Conservation (phyloP, 2,113 vertebrate genomes). For the Cinclus mexicanus region DNA sequence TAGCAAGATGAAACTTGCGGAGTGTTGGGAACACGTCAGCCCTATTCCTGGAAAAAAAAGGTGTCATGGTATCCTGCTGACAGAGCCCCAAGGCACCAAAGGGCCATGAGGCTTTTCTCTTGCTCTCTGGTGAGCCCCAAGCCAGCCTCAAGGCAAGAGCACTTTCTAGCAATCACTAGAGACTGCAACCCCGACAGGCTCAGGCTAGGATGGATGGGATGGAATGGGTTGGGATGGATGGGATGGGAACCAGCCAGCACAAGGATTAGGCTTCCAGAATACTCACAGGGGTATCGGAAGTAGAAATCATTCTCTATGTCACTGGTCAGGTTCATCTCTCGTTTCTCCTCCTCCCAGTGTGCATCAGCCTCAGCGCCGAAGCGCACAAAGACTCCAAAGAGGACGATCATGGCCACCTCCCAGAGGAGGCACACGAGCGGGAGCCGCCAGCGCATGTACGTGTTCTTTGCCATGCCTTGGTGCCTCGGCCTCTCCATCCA, state of each 20-base stretch:
- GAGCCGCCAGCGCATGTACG: slow-evolving; percentile 83
- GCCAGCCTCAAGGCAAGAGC: not conserved
- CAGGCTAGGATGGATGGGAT: not conserved
- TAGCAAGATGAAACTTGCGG: not conserved
- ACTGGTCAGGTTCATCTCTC: slow-evolving; percentile 74
- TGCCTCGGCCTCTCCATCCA: not conserved
- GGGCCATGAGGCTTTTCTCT: not conserved
- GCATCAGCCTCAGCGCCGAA: slow-evolving; percentile 79
- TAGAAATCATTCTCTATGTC: slow-evolving; percentile 94
- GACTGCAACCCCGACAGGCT: fast-evolving
- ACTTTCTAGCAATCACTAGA: fast-evolving
- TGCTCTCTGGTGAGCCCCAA: not conserved
- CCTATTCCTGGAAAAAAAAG: slow-evolving; percentile 36
- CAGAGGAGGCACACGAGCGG: slow-evolving; percentile 85
- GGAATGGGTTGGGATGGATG: not conserved
- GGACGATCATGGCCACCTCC: slow-evolving; percentile 86
- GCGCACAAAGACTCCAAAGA: slow-evolving; percentile 91
- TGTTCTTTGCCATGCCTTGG: slow-evolving; percentile 78
- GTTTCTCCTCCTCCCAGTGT: slow-evolving; percentile 73
- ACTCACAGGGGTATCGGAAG: slow-evolving; percentile 97
- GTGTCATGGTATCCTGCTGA: not conserved
- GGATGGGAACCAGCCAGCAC: not conserved
- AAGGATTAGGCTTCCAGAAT: not conserved
- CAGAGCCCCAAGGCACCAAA: not conserved
- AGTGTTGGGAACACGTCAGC: slow-evolving; percentile 3